These are phyloP conservation scores for Malurus melanocephalus DNA, from an alignment of 2,113 vertebrate genomes.

Conservation along the genomic window DNA sequence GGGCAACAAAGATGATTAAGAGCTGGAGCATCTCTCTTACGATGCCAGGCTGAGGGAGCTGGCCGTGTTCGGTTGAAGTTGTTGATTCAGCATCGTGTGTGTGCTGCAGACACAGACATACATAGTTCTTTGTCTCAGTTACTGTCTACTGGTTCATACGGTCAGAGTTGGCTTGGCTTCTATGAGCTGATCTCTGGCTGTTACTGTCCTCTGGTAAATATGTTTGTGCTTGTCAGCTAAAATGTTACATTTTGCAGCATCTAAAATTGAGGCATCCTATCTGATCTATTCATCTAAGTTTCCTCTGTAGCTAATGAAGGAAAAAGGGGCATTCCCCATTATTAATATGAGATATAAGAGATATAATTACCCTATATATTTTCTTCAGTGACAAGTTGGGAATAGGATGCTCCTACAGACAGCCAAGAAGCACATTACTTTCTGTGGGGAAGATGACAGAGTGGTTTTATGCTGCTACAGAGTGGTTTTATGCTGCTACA, in stretches of 20 bases:
- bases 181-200: not conserved
- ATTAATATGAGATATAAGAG: not conserved
- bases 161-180: not conserved
- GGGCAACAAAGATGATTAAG: not conserved
- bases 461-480: not conserved
- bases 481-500: not conserved
- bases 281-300: not conserved
- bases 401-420: not conserved
- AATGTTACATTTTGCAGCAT: not conserved
- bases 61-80: not conserved
- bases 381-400: not conserved
- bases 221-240: rapidly evolving
- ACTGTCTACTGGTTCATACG: not conserved
- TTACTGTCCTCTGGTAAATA: not conserved
- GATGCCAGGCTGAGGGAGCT: not conserved
- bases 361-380: not conserved
- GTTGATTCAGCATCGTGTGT: rapidly evolving
- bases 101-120: rapidly evolving
- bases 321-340: not conserved
- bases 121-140: not conserved
- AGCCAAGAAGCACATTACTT: not conserved
- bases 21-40: not conserved
- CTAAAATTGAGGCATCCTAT: not conserved
- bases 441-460: not conserved
- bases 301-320: not conserved